These are phyloP conservation scores for Myodes glareolus DNA, from an alignment of 2,113 vertebrate genomes.

Conservation along the genomic window DNA sequence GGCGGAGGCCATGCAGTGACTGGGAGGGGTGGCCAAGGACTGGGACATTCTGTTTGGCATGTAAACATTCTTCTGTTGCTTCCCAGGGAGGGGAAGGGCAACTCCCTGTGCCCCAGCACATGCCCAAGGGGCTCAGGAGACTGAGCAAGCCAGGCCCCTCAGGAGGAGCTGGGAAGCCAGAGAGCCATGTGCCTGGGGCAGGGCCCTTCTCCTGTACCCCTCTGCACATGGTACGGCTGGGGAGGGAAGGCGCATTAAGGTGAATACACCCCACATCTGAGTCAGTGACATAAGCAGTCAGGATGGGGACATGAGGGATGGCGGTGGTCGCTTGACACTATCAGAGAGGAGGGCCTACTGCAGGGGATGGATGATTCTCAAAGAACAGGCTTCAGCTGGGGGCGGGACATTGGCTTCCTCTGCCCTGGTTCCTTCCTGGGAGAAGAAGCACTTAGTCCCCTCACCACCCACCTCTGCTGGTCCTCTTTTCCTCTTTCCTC, in stretches of 20 bases:
- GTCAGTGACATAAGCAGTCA: conserved; percentile 31
- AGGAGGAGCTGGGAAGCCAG: neutral
- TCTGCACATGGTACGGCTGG: conserved; percentile 10
- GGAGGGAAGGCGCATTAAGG: conserved; percentile 28
- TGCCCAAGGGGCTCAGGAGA: conserved; percentile 52
- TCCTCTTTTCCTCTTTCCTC: neutral
- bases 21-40: conserved; percentile 41
- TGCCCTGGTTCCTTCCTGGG: conserved; percentile 43
- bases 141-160: conserved; percentile 50
- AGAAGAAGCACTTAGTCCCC: neutral
- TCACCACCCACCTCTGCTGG: neutral
- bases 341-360: neutral
- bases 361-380: neutral
- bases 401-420: neutral
- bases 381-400: conserved; percentile 29
- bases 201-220: conserved; percentile 7
- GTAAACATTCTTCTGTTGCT: conserved; percentile 90
- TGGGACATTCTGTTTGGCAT: conserved; percentile 89
- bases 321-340: neutral
- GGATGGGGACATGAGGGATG: neutral
- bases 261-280: conserved; percentile 33
- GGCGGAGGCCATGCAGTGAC: conserved; percentile 81
- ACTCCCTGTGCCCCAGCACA: neutral
- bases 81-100: conserved; percentile 60
- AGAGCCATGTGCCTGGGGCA: neutral